These are phyloP conservation scores for Cybosia mesomella DNA, from an alignment of 2,888 invertebrate genomes.

Conservation along the genomic window DNA sequence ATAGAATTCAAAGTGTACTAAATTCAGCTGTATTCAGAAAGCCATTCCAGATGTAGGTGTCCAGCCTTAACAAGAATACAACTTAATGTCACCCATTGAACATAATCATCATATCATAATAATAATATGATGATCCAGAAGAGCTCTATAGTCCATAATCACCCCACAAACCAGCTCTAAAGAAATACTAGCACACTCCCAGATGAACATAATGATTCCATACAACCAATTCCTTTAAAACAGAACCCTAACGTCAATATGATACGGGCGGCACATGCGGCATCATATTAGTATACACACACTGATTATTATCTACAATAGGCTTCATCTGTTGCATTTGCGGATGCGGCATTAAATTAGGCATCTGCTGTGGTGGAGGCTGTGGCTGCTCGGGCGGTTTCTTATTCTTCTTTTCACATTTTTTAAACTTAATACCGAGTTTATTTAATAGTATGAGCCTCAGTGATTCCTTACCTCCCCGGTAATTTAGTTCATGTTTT, in stretches of 20 bases:
- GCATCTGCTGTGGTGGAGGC: constrained; percentile 42
- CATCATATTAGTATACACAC: constrained; percentile 62
- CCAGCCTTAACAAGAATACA: neutral
- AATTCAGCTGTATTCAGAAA: too few relatives aligned
- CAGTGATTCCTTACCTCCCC: constrained; percentile 79
- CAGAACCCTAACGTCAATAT: constrained; percentile 50
- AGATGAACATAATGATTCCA: neutral
- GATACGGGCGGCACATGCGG: constrained; percentile 79
- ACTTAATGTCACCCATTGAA: too few relatives aligned
- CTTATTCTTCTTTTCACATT: constrained; percentile 82
- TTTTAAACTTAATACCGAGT: constrained; percentile 82
- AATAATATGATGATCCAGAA: neutral
- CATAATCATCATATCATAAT: neutral
- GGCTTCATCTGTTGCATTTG: constrained; percentile 61
- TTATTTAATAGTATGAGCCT: constrained; percentile 80
- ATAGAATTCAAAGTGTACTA: too few relatives aligned
- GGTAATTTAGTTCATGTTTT: constrained; percentile 76
- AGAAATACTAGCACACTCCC: neutral
- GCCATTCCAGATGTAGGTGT: too few relatives aligned
- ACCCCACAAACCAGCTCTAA: neutral
- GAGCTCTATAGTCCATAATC: neutral
- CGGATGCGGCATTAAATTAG: constrained; percentile 50
- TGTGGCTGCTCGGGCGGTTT: constrained; percentile 70
- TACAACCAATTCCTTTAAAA: constrained; percentile 6
- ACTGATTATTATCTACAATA: constrained; percentile 28